phyloP scores from a whole-genome alignment of 2,797 vertebrate species.

The Pelobates cultripes region DNA sequence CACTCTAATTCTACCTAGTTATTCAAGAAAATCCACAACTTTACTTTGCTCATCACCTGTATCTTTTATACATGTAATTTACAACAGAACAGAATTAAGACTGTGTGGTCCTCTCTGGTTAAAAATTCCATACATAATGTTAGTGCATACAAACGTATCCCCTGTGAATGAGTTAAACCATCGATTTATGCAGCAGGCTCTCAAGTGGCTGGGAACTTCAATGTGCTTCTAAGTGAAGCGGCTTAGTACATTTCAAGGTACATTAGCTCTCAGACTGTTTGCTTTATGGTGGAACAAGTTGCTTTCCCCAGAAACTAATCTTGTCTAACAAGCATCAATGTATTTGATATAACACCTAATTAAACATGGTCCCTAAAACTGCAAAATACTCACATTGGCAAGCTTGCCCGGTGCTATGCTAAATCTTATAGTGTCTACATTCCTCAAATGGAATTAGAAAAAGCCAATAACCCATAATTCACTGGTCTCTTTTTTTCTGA shows the following conservation, averaged over 20 bases:
- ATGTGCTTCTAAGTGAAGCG: conserved; percentile 37
- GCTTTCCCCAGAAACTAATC: conserved; percentile 54
- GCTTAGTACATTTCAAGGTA: conserved; percentile 46
- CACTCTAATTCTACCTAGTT: too few species aligned
- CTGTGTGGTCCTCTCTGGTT: neutral
- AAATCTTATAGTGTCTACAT: neutral
- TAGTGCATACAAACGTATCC: neutral
- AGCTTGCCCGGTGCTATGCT: neutral
- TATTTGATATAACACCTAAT: conserved; percentile 48
- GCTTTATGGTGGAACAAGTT: conserved; percentile 54
- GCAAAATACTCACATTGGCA: conserved; percentile 13
- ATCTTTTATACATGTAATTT: too few species aligned
- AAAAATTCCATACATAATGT: neutral
- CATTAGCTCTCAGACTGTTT: conserved; percentile 52
- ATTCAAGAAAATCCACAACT: too few species aligned
- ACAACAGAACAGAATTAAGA: too few species aligned
- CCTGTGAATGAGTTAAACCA: conserved; percentile 40
- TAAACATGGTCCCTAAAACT: conserved; percentile 30
- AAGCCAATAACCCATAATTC: neutral
- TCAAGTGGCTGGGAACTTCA: conserved; percentile 41
- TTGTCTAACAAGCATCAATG: conserved; percentile 53
- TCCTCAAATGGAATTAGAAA: neutral
- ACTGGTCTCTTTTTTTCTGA: neutral
- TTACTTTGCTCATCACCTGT: too few species aligned
- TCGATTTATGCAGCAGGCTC: conserved; percentile 27